Evolutionary conservation across 1,140 invertebrate genomes (phyloP), one percentile per base, ranked within the genome.

Genomic region (Drosophila leontia): DNA sequence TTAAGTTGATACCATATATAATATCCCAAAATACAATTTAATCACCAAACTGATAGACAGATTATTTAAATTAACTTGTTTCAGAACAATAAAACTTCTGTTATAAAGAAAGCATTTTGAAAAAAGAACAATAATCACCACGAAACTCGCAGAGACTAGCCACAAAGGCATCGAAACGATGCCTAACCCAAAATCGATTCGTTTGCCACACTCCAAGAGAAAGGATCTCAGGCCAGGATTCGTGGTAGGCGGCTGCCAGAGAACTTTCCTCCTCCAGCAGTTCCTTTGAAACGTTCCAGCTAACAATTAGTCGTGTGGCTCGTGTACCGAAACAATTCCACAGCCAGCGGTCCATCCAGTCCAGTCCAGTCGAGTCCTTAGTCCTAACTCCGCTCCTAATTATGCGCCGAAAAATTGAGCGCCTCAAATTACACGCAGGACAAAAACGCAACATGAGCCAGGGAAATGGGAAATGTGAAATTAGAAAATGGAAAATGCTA

Each of bases 371-470:
- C 26, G 5, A 15, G 45, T 65, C 83, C 72, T 45, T 23, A 45
- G 29, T 35, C 26, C 62, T 37, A 15, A n/a, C 47, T 64, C 11
- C 19, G 29, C 44, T 58, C 32, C 83, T 83, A 86, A 88, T 87
- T 85, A 86, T 85, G 68, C 79, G 64, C 55, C 61, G 63, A 76
- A 56, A 83, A 79, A 75, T 83, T 74, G 82, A 80, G 83, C 68
- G 75, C 82, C 83, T 86, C 82, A 58, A 78, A 74, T 85, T 67
- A 78, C 82, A 67, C 44, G 60, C 45, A 13, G 62, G 35, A 42
- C 76, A 78, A 65, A 63, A 81, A 78, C 82, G 84, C 83, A 80
- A 87, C 83, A 84, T 87, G 84, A 75, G 78, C 35, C 67, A 19
- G 35, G 44, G 51, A 47, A 58, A 62, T 55, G 34, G 51, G 41